Evolutionary conservation across 2,888 invertebrate genomes (phyloP), one percentile per base, ranked within the genome.

Genomic region (Epirrhoe alternata): DNA sequence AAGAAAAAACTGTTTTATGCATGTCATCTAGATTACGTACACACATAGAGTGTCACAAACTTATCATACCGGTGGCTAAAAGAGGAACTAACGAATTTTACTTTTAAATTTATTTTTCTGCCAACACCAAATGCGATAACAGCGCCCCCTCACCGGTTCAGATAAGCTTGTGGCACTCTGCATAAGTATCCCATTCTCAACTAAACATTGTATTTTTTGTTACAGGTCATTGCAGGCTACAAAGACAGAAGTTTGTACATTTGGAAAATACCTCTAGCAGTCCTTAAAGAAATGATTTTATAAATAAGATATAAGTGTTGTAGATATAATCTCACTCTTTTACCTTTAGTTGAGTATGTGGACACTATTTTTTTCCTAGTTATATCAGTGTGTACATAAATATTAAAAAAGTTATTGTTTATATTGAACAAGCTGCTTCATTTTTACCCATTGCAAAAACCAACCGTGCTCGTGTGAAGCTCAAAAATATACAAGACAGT

Each of bases 201-300:
- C 24, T 24, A 24, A 24, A 24, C 0, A 14, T 4, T 47, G 5
- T 14, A 30, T 7, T 6, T 63, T 77, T 88, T 87, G 68, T 93
- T 91, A 2, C 90, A 96, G 96, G 94, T 96, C 12, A 94, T 96
- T 62, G 95, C 95, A 2, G 96, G 96, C 45, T 95, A 95, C 75
- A 96, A 96, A 83, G 95, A 96, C 80, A 94, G 94, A 79, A 94
- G 94, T 76, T 85, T 96, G 83, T 94, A 94, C 78, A 94, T 95
- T 76, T 94, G 95, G 94, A 94, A 95, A 80, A 94, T 96, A 88
- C 95, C 96, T 61, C 77, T 87, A 67, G 84, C 80, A 75, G 86
- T 93, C 80, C 72, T 91, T 61, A 84, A 91, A 82, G 93, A 93
- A 77, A 92, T 93, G 92, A 89, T 93, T 84, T 87, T 92, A 78